A percentile compares a stretch with the other conserved stretches of the same genome.
Evolutionary conservation across 1,140 invertebrate genomes (phyloP).

Genomic region (Limonius californicus): DNA sequence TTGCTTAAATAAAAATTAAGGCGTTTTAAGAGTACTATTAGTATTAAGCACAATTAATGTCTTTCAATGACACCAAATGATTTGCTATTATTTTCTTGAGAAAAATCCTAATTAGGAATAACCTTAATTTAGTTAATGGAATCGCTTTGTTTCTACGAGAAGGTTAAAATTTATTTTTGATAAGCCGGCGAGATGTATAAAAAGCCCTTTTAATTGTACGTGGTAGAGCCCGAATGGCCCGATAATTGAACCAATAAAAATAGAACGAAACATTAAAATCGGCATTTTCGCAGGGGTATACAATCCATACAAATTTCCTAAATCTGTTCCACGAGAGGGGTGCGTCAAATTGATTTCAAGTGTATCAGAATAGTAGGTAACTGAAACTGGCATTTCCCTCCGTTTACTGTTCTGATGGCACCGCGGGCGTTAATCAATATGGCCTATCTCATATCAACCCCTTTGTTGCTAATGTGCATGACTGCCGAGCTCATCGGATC

Average conservation of each 20-base stretch:
- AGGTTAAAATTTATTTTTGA: too few relatives aligned
- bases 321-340: slow-evolving; percentile 6
- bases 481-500: slow-evolving; percentile 5
- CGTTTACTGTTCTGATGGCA: slow-evolving; percentile 13
- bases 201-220: too few relatives aligned
- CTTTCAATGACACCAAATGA: too few relatives aligned
- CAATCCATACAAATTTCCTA: slow-evolving; percentile 7
- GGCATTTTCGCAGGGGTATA: not conserved
- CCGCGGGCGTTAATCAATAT: slow-evolving; percentile 14
- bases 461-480: slow-evolving; percentile 13
- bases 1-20: too few relatives aligned
- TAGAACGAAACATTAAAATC: not conserved
- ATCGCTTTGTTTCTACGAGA: too few relatives aligned
- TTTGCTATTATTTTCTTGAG: too few relatives aligned
- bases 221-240: too few relatives aligned
- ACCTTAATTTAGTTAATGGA: too few relatives aligned
- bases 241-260: not conserved
- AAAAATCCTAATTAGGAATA: too few relatives aligned
- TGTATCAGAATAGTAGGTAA: slow-evolving; percentile 14
- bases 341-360: slow-evolving; percentile 11
- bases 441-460: slow-evolving; percentile 12
- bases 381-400: slow-evolving; percentile 13
- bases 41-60: too few relatives aligned
- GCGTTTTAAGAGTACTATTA: too few relatives aligned
- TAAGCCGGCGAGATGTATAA: too few relatives aligned